phyloP scores from a whole-genome alignment of 2,888 invertebrate genomes.

The Automeris io region DNA sequence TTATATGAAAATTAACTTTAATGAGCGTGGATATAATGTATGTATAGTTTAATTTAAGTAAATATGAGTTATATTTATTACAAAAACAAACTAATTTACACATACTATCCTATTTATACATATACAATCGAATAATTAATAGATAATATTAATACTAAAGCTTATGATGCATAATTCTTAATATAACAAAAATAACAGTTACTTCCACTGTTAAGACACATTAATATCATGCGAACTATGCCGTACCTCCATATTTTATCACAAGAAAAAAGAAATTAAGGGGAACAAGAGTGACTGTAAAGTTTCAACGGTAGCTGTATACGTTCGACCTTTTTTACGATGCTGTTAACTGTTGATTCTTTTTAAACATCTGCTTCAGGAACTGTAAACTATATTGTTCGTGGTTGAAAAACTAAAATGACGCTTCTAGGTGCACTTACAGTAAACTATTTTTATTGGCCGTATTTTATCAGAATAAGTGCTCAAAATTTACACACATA shows the following conservation, averaged over 20 bases:
- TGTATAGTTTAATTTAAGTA: too few species aligned
- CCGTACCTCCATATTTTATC: conserved; percentile 17
- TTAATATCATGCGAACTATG: neutral
- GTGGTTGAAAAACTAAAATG: conserved; percentile 47
- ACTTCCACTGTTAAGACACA: neutral
- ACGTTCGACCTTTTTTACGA: conserved; percentile 69
- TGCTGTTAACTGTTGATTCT: conserved; percentile 73
- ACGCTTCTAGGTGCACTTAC: conserved; percentile 20
- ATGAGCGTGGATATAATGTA: too few species aligned
- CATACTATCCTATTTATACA: too few species aligned
- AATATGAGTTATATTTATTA: too few species aligned
- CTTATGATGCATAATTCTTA: too few species aligned
- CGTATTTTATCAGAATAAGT: too few species aligned
- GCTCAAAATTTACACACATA: too few species aligned
- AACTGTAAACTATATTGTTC: conserved; percentile 71
- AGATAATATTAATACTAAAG: too few species aligned
- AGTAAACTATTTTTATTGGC: too few species aligned
- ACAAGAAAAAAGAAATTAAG: conserved; percentile 30
- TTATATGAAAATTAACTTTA: too few species aligned
- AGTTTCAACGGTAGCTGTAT: conserved; percentile 68
- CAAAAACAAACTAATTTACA: too few species aligned
- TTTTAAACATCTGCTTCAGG: conserved; percentile 70
- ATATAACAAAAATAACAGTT: neutral
- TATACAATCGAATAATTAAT: too few species aligned
- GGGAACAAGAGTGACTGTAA: conserved; percentile 60